Base-by-base conservation (phyloP, 2,888 invertebrate species). In the Agrochola lychnidis region DNA sequence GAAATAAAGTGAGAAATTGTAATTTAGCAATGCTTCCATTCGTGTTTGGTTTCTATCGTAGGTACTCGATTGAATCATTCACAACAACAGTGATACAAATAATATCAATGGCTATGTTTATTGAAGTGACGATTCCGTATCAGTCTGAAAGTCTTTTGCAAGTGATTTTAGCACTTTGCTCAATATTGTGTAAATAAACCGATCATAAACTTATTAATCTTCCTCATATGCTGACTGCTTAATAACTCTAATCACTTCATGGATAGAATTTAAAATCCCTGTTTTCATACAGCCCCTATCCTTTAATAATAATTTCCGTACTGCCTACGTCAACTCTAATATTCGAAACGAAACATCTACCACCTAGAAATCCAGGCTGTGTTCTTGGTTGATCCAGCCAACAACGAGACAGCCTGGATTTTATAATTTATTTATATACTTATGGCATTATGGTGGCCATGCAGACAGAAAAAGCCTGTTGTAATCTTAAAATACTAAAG, bases 31-130 rank as follows among this genome's bases (percentile, higher is more conserved):
- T 72, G 10, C 42, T n/a, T 53, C 36, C 63, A 61, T 64, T 59
- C 36, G 25, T 56, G 77, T 72, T 83, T 71, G 71, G 75, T 83
- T 81, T 82, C 84, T 73, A 84, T 86, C 56, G 68, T 76, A 79
- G 70, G 63, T 83, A 81, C 76, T 62, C 67, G 80, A 82, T 84
- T 71, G 76, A 84, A 86, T 82, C 89, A 85, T 84, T 89, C 79
- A 89, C 76, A 82, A 83, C 81, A 83, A 81, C 74, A 73, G 81
- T 86, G 89, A 87, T 85, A 87, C 82, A 79, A 82, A 75, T 76
- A 79, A 83, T 88, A 79, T 73, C 63, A 76, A 85, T 78, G 72
- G 53, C 36, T 64, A 66, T 81, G 75, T 83, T 75, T 85, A 73
- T 72, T 75, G 61, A 69, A 86, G 56, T 70, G 67, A 64, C 78